Evolutionary conservation across 2,797 vertebrate species (phyloP).

Genomic region (Sebastiscus tertius): DNA sequence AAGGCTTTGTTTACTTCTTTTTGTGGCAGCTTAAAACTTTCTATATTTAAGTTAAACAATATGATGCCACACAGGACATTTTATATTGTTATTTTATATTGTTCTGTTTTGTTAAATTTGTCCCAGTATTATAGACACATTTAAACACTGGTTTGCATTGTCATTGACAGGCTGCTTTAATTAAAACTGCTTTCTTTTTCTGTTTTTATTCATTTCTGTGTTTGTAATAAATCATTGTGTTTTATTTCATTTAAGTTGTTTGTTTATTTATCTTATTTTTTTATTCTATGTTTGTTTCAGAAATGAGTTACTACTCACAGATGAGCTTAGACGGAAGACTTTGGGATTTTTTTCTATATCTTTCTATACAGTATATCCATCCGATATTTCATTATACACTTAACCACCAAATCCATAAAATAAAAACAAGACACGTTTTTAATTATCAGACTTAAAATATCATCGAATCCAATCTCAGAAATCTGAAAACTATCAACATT

Average conservation of each 20-base stretch:
- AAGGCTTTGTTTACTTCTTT: neutral
- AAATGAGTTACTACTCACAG: neutral
- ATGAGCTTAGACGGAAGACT: neutral
- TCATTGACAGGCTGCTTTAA: neutral
- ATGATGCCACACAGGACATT: neutral
- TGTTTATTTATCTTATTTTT: neutral
- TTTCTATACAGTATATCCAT: too few relatives aligned
- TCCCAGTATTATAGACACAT: neutral
- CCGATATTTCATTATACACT: too few relatives aligned
- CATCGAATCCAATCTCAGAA: neutral
- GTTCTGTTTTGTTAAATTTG: neutral
- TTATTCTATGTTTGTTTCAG: neutral
- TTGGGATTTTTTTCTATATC: neutral
- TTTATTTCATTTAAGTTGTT: neutral
- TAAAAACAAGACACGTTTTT: too few relatives aligned
- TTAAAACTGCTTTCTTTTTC: neutral
- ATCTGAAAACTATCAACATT: neutral
- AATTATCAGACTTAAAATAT: neutral
- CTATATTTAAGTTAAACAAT: too few relatives aligned
- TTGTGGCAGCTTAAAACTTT: neutral
- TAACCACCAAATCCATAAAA: neutral
- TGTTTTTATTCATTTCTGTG: neutral
- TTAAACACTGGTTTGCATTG: neutral
- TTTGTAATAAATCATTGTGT: slow-evolving; percentile 26
- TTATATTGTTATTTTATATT: neutral